Conservation (phyloP, 2,888 invertebrate species). For the Tolmerus cingulatus region DNA sequence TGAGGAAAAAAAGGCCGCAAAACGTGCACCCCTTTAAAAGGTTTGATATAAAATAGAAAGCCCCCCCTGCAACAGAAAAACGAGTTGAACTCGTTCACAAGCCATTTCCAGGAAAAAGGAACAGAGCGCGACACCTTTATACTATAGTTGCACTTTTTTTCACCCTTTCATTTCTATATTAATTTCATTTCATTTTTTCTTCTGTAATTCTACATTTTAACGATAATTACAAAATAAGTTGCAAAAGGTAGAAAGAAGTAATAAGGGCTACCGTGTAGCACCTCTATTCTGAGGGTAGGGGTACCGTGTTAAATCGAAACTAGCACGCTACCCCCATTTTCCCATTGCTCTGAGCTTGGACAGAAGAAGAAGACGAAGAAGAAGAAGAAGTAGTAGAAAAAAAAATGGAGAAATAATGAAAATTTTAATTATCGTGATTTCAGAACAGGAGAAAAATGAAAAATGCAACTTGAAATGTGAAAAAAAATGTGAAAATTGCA, state of each 20-base stretch:
- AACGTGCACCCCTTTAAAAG: not conserved
- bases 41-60: not conserved
- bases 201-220: constrained; percentile 1
- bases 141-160: not conserved
- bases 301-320: not conserved
- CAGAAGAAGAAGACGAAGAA: not conserved
- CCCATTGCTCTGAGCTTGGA: not conserved
- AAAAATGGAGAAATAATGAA: not conserved
- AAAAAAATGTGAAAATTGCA: constrained; percentile 7
- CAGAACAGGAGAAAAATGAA: not conserved
- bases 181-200: not conserved
- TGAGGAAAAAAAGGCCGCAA: not conserved
- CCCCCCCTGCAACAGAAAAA: not conserved
- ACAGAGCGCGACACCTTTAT: not conserved
- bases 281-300: not conserved
- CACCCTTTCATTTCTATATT: not conserved
- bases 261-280: not conserved
- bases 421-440: constrained; percentile 13
- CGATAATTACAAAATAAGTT: constrained; percentile 13
- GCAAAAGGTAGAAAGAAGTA: not conserved
- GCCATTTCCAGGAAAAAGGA: not conserved
- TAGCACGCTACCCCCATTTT: constrained; percentile 5
- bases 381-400: not conserved
- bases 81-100: not conserved
- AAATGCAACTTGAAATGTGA: not conserved